Percentiles rank a stretch among this genome's conserved stretches.
Conservation (phyloP, 2,888 invertebrate genomes). For the Nomada goodeniana region DNA sequence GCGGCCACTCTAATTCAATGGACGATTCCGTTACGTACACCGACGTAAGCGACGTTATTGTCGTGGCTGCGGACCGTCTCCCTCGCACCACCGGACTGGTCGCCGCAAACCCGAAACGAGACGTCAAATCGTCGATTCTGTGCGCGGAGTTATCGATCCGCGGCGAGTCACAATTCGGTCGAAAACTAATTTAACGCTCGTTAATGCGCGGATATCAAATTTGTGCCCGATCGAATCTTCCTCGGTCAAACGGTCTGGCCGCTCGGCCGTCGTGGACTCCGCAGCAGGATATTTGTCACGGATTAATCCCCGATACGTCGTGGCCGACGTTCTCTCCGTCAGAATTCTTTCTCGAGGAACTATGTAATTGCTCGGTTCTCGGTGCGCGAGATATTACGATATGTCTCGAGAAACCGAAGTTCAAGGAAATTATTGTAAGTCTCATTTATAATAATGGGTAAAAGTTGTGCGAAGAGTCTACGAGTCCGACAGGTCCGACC, state of each 20-base stretch:
- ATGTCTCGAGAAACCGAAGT: no score
- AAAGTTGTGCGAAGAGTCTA: no score
- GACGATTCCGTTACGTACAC: slow-evolving; percentile 50
- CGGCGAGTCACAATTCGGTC: slow-evolving; percentile 43
- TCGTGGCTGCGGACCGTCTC: slow-evolving; percentile 36
- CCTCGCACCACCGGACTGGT: no score
- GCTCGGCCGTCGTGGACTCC: not conserved
- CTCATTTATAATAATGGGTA: no score
- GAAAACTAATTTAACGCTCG: slow-evolving; percentile 49
- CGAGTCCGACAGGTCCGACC: not conserved
- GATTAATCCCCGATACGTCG: not conserved
- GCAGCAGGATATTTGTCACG: not conserved
- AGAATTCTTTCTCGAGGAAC: no score
- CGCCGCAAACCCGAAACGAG: slow-evolving; percentile 33
- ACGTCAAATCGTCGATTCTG: slow-evolving; percentile 36
- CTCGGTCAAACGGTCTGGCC: not conserved
- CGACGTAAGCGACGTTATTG: slow-evolving; percentile 64
- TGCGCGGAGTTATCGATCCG: slow-evolving; percentile 40
- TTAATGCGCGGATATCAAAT: slow-evolving; percentile 35
- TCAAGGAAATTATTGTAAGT: no score
- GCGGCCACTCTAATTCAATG: slow-evolving; percentile 63
- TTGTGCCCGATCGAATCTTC: slow-evolving; percentile 19
- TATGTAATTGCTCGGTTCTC: no score
- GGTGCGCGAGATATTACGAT: no score
- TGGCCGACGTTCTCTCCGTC: no score